Evolutionary conservation across 2,113 vertebrate species (phyloP).

Genomic region (Varanus salvator): DNA sequence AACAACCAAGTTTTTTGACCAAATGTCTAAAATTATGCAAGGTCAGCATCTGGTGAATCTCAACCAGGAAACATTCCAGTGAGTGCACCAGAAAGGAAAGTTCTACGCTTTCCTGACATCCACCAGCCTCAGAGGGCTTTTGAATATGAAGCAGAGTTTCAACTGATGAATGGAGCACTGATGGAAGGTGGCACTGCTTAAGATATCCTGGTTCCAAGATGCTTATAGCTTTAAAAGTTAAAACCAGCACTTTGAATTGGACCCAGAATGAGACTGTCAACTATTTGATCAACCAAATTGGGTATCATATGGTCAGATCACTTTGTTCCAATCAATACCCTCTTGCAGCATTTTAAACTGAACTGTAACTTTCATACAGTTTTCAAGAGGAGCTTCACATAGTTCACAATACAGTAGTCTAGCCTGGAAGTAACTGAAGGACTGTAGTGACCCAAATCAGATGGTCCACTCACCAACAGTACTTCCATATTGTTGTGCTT

Average conservation of each 20-base stretch:
- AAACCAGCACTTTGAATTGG: not conserved
- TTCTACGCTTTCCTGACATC: too few species aligned
- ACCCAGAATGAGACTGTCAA: not conserved
- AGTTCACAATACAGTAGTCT: not conserved
- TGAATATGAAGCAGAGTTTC: not conserved
- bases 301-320: not conserved
- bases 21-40: too few species aligned
- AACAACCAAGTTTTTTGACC: too few species aligned
- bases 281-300: not conserved
- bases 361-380: not conserved
- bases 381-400: not conserved
- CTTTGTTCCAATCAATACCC: not conserved
- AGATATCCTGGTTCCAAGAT: not conserved
- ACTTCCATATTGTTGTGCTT: not conserved
- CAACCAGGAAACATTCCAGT: too few species aligned
- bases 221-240: not conserved
- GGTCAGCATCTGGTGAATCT: too few species aligned
- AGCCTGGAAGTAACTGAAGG: not conserved
- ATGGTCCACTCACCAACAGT: not conserved
- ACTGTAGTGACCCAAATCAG: not conserved
- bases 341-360: not conserved
- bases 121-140: not conserved
- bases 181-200: not conserved
- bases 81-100: too few species aligned
- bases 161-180: not conserved